A percentile compares a stretch with the other conserved stretches of the same genome.
These are phyloP conservation scores for Hesperia comma DNA, from an alignment of 2,888 invertebrate genomes.

Conservation along the genomic window DNA sequence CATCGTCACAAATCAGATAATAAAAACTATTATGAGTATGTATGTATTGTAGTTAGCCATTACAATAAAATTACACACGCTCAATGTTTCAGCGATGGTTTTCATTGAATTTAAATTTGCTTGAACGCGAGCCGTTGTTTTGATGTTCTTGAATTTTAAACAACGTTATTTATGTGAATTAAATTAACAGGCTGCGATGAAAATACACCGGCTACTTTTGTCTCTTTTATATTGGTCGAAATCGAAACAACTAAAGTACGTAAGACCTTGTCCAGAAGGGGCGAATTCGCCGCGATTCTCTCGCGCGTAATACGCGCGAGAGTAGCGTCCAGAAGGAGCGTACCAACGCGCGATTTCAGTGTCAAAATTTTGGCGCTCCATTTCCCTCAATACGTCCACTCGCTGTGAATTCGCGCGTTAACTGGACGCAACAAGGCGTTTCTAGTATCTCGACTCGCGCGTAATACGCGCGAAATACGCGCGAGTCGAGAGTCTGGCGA, in stretches of 20 bases:
- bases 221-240: background rate
- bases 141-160: slow-evolving; percentile 2
- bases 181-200: background rate
- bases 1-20: background rate
- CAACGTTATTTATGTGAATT: background rate
- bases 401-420: too few species aligned
- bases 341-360: too few species aligned
- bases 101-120: background rate
- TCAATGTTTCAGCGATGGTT: background rate
- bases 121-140: background rate
- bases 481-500: too few species aligned
- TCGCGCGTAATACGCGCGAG: too few species aligned
- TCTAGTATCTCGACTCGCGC: too few species aligned
- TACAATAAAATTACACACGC: background rate
- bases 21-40: background rate
- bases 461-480: too few species aligned
- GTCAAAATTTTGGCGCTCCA: too few species aligned
- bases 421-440: too few species aligned
- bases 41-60: background rate
- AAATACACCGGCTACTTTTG: background rate
- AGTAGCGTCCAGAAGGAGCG: too few species aligned
- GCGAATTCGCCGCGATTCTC: too few species aligned
- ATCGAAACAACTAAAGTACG: background rate
- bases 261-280: too few species aligned
- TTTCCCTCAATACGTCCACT: too few species aligned